Percentiles rank a stretch among this genome's conserved stretches.
Evolutionary conservation across 2,888 invertebrate species (phyloP).

Genomic region (Ptilodon capucinus): DNA sequence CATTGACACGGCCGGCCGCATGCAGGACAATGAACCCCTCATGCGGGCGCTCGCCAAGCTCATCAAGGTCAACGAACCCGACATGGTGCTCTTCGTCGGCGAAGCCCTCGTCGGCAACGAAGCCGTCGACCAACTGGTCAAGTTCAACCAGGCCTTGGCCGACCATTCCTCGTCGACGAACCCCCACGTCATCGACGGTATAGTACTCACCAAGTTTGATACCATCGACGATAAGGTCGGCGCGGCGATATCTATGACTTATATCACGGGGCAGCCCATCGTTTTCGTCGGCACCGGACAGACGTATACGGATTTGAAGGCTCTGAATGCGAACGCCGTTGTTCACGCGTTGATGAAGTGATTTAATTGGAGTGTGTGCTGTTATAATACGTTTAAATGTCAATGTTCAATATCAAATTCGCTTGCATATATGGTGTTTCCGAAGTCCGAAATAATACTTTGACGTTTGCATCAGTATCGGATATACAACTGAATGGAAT

Average conservation of each 20-base stretch:
- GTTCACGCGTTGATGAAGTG: slow-evolving; percentile 98
- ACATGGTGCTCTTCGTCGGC: slow-evolving; percentile 99
- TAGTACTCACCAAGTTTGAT: slow-evolving; percentile 99
- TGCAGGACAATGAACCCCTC: slow-evolving; percentile 99
- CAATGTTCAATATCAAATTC: too few relatives aligned
- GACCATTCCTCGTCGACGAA: slow-evolving; percentile 91
- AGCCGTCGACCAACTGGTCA: slow-evolving; percentile 99
- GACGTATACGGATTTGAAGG: slow-evolving; percentile 98
- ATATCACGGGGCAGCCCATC: slow-evolving; percentile 99
- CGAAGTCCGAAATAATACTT: too few relatives aligned
- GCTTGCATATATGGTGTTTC: too few relatives aligned
- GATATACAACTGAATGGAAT: too few relatives aligned
- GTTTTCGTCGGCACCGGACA: slow-evolving; percentile 99
- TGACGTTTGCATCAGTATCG: too few relatives aligned
- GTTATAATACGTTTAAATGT: slow-evolving; percentile 9
- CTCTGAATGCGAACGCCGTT: slow-evolving; percentile 97
- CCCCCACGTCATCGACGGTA: slow-evolving; percentile 98
- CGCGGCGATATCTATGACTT: slow-evolving; percentile 99
- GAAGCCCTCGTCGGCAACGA: slow-evolving; percentile 99
- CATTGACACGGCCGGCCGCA: slow-evolving; percentile 99
- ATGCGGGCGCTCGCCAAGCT: slow-evolving; percentile 99
- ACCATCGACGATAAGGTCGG: slow-evolving; percentile 99
- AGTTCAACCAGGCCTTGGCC: slow-evolving; percentile 98
- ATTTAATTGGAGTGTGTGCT: slow-evolving; percentile 31
- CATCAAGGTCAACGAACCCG: slow-evolving; percentile 97